These are phyloP conservation scores for Varanus salvator DNA, from an alignment of 2,113 vertebrate genomes.

Conservation along the genomic window DNA sequence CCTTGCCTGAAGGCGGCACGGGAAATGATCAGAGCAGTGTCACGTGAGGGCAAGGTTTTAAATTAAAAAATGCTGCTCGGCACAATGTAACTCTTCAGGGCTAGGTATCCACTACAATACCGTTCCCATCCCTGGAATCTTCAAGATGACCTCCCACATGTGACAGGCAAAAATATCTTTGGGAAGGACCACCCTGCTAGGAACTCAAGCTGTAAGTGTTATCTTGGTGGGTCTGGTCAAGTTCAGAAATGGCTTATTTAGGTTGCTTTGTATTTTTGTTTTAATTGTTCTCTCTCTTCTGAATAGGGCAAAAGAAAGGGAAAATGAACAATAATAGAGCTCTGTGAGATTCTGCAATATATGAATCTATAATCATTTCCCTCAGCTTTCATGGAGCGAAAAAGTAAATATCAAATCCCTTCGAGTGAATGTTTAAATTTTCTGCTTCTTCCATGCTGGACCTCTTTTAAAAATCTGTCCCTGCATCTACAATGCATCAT, in stretches of 20 bases:
- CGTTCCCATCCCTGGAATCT: conserved; percentile 77
- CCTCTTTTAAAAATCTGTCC: conserved; percentile 68
- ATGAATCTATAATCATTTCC: conserved; percentile 85
- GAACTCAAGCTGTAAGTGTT: conserved; percentile 73
- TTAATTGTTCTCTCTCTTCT: conserved; percentile 79
- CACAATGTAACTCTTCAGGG: conserved; percentile 76
- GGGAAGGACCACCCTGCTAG: conserved; percentile 80
- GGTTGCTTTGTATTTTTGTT: conserved; percentile 82
- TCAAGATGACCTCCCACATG: conserved; percentile 81
- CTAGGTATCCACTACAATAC: conserved; percentile 75
- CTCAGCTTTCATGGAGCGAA: conserved; percentile 74
- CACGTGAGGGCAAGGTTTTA: conserved; percentile 74
- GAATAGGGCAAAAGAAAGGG: conserved; percentile 79
- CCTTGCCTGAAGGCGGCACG: conserved; percentile 74
- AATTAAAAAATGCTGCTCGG: conserved; percentile 69
- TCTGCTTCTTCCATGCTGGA: conserved; percentile 64
- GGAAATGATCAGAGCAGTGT: conserved; percentile 67
- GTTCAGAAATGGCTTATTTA: conserved; percentile 79
- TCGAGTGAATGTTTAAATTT: conserved; percentile 76
- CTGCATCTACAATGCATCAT: conserved; percentile 77
- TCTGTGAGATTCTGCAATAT: conserved; percentile 83
- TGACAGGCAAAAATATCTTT: conserved; percentile 71
- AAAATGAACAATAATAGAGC: conserved; percentile 81
- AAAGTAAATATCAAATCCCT: conserved; percentile 80
- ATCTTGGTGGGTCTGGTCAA: conserved; percentile 72